Base-by-base conservation (phyloP, 2,797 vertebrate species). In the Crocidura indochinensis region DNA sequence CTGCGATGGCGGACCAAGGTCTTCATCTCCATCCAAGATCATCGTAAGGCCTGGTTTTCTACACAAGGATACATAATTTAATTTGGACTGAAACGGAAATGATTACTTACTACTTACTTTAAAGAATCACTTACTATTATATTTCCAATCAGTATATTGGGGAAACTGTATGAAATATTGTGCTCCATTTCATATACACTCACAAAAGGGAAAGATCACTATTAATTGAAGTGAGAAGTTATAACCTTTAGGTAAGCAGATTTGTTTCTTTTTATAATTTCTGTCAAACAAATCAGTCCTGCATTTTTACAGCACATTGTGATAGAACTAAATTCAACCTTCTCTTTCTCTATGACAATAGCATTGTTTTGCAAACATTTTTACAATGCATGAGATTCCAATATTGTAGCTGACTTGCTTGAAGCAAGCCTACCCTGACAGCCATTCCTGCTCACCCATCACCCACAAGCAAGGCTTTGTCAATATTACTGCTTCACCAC, bases 31-130 rank as follows among this genome's bases (percentile, higher is more conserved):
- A n/a, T n/a, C n/a, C n/a, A n/a, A n/a, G n/a, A n/a, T n/a, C n/a
- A n/a, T n/a, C n/a, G n/a, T n/a, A n/a, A n/a, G n/a, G n/a, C n/a
- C n/a, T n/a, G n/a, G n/a, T n/a, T n/a, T n/a, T n/a, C n/a, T n/a
- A n/a, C n/a, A 74, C 56, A 93, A 86, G 65, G 73, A 94, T 75
- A 91, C 75, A 74, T 82, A 92, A 91, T 95, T 94, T 95, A 90
- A 95, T 95, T 91, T 91, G 92, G 65, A 22, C 76, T 93, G 89
- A 88, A 92, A 93, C 91, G 91, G 87, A 92, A 96, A 94, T 81
- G 79, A 89, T 86, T 95, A 20, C 38, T 31, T 60, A 9, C 80
- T 95, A 90, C 87, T 90, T 93, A 77, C 93, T 94, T 72, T 68
- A 93, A 93, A 73, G 69, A 94, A 80, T 94, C 47, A 83, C 93